phyloP scores from a whole-genome alignment of 2,888 invertebrate genomes.

The Andrena bicolor region DNA sequence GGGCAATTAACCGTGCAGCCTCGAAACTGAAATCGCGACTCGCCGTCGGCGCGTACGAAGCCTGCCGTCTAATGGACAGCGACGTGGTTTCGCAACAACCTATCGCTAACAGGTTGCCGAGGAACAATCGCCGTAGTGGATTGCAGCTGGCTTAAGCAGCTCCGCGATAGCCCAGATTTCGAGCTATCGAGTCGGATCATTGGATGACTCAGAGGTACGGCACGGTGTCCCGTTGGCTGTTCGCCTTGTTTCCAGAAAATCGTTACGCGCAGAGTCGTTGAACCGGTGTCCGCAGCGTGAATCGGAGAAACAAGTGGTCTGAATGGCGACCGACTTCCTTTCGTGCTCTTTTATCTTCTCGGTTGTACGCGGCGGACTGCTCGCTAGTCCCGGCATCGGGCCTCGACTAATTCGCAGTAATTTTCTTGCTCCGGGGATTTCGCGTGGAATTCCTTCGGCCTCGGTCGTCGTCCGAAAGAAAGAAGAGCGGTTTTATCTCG shows the following conservation, averaged over 20 bases:
- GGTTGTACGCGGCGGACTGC: neutral
- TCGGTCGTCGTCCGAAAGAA: neutral
- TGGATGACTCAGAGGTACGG: conserved; percentile 29
- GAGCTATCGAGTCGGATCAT: conserved; percentile 28
- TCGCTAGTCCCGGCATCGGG: neutral
- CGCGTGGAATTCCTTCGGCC: neutral
- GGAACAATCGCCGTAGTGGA: neutral
- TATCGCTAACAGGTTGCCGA: neutral
- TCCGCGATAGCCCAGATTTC: conserved; percentile 3
- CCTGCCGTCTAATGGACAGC: no score
- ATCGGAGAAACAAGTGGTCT: conserved; percentile 30
- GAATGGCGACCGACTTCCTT: conserved; percentile 26
- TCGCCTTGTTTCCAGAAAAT: conserved; percentile 43
- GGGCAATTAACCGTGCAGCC: conserved; percentile 38
- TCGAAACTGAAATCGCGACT: neutral
- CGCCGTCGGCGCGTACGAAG: no score
- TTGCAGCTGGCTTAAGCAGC: neutral
- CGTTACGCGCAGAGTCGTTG: conserved; percentile 30
- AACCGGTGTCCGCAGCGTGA: conserved; percentile 32
- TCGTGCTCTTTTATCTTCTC: conserved; percentile 11
- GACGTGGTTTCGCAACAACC: neutral
- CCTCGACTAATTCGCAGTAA: neutral
- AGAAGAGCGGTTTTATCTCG: conserved; percentile 22
- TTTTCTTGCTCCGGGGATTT: neutral
- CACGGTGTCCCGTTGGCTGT: conserved; percentile 19